phyloP scores from a whole-genome alignment of 1,140 invertebrate genomes.

The Drosophila punjabiensis region DNA sequence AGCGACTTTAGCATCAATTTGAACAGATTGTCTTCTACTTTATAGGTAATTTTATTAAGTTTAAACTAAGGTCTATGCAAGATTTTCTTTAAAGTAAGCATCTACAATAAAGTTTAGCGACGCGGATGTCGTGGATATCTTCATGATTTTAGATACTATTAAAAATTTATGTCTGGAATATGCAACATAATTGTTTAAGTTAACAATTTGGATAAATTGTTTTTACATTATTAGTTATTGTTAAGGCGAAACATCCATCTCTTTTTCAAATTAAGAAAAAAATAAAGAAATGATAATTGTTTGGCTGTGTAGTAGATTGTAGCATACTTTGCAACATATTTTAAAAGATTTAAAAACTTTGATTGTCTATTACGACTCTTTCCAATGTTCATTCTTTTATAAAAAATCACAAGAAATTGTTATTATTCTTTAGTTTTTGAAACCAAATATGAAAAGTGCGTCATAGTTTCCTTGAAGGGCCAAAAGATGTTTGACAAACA shows the following conservation, averaged over 20 bases:
- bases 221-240: too few relatives aligned
- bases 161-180: too few relatives aligned
- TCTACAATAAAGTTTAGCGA: not conserved
- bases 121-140: too few relatives aligned
- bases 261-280: too few relatives aligned
- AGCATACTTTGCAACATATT: too few relatives aligned
- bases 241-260: too few relatives aligned
- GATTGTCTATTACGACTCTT: not conserved
- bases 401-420: not conserved
- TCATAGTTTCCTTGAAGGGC: not conserved
- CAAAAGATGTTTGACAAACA: constrained; percentile 13
- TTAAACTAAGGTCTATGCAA: not conserved
- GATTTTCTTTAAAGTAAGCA: not conserved
- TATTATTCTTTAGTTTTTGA: not conserved
- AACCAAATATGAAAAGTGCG: not conserved
- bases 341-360: too few relatives aligned
- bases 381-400: not conserved
- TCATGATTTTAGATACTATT: too few relatives aligned
- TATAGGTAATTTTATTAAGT: not conserved
- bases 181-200: too few relatives aligned
- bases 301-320: too few relatives aligned
- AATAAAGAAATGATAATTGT: too few relatives aligned
- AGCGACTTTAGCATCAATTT: not conserved
- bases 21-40: not conserved
- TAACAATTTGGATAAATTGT: too few relatives aligned